Conservation (phyloP, 2,797 vertebrate genomes). For the Trachurus trachurus region DNA sequence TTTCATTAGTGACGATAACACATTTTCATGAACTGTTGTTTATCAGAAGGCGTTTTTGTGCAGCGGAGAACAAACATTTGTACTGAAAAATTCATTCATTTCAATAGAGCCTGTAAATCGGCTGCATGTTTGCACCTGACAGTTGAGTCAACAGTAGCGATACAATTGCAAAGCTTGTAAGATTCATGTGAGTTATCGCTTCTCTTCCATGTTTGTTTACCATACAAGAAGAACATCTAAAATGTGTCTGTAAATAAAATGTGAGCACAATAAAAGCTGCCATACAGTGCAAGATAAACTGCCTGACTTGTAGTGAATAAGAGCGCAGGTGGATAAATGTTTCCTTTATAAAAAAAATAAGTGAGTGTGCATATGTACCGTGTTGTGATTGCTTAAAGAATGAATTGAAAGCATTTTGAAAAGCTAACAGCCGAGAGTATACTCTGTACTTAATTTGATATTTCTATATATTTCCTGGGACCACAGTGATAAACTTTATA, state of each 20-base stretch:
- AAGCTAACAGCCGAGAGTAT: constrained; percentile 20
- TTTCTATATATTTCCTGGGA: constrained; percentile 47
- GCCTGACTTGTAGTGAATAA: constrained; percentile 1
- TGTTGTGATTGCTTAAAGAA: constrained; percentile 24
- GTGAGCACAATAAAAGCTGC: constrained; percentile 2
- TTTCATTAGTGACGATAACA: constrained; percentile 58
- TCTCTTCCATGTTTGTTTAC: constrained; percentile 31
- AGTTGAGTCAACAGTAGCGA: constrained; percentile 26
- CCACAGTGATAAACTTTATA: constrained; percentile 36
- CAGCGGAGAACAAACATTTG: constrained; percentile 19
- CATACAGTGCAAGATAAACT: constrained; percentile 14
- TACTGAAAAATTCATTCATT: constrained; percentile 8
- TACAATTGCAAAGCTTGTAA: constrained; percentile 20
- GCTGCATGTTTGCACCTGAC: constrained; percentile 26
- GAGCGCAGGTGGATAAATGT: constrained; percentile 36
- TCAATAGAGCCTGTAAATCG: constrained; percentile 11
- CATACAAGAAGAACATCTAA: constrained; percentile 4
- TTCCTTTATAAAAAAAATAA: constrained; percentile 27
- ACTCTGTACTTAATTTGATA: constrained; percentile 11
- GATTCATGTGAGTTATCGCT: constrained; percentile 12
- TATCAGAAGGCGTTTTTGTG: constrained; percentile 39
- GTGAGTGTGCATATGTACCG: not conserved
- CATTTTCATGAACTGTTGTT: constrained; percentile 35
- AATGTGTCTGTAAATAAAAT: constrained; percentile 8
- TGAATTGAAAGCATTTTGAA: constrained; percentile 32